Percentiles rank a stretch among this genome's conserved stretches.
Conservation (phyloP, 2,113 vertebrate species). For the Rhadina sibilatrix region DNA sequence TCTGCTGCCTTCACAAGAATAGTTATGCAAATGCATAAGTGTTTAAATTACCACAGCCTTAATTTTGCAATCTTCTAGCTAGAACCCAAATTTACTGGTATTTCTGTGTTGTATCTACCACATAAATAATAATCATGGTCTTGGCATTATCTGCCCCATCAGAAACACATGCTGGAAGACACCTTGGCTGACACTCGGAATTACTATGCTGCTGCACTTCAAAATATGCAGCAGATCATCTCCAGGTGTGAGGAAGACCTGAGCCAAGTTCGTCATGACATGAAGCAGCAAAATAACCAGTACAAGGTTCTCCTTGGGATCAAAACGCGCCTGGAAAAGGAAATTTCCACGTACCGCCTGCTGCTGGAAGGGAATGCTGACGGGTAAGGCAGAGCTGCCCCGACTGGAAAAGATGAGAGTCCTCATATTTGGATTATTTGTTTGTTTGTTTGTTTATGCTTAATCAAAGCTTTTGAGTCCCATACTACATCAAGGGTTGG, state of each 20-base stretch:
- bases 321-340: constrained; percentile 94
- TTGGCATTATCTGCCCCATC: constrained; percentile 15
- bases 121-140: neutral
- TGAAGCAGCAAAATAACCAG: constrained; percentile 84
- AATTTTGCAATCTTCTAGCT: neutral
- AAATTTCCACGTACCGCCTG: constrained; percentile 91
- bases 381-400: constrained; percentile 72
- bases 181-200: constrained; percentile 83
- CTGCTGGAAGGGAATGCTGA: constrained; percentile 87
- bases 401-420: neutral
- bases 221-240: constrained; percentile 81
- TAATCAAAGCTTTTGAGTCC: constrained; percentile 34
- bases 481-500: constrained; percentile 25
- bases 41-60: neutral
- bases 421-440: neutral
- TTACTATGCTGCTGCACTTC: constrained; percentile 82
- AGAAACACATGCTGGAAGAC: constrained; percentile 90
- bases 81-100: neutral
- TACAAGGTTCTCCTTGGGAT: constrained; percentile 89
- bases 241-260: constrained; percentile 84
- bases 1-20: neutral
- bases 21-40: neutral
- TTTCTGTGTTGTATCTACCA: neutral
- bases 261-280: constrained; percentile 79
- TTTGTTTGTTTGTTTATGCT: constrained; percentile 56